Evolutionary conservation across 2,797 vertebrate genomes (phyloP).

Genomic region (Thalassophryne amazonica): DNA sequence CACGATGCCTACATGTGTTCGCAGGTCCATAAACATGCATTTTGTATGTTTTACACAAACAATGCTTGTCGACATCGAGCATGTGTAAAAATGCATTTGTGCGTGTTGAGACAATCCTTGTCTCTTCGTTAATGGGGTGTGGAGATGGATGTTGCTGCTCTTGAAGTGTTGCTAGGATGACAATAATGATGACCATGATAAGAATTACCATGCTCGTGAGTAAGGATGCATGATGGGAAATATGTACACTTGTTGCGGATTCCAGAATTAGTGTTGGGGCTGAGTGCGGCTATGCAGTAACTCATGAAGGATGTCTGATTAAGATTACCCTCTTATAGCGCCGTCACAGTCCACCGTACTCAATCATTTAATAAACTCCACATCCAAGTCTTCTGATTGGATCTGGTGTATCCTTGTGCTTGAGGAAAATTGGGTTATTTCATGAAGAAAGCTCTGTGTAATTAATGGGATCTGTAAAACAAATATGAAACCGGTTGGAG

Average conservation of each 20-base stretch:
- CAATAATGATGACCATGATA: constrained; percentile 7
- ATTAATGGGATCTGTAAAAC: constrained; percentile 38
- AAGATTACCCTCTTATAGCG: constrained; percentile 8
- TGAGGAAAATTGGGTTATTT: constrained; percentile 43
- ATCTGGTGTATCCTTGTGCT: constrained; percentile 4
- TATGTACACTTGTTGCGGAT: not conserved
- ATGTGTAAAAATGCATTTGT: not conserved
- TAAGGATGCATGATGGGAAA: not conserved
- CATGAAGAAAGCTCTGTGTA: constrained; percentile 27
- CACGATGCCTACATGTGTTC: no score
- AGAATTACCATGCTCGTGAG: constrained; percentile 5
- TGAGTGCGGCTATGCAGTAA: not conserved
- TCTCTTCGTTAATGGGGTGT: constrained; percentile 34
- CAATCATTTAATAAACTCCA: constrained; percentile 18
- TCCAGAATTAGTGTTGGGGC: not conserved
- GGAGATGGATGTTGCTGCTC: constrained; percentile 27
- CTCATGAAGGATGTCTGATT: constrained; percentile 26
- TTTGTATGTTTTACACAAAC: not conserved
- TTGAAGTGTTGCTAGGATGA: constrained; percentile 13
- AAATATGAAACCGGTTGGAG: constrained; percentile 36
- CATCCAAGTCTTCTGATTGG: constrained; percentile 15
- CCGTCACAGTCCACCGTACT: not conserved
- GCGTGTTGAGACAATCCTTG: constrained; percentile 9
- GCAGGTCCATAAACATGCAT: no score
- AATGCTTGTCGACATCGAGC: not conserved